These are phyloP conservation scores for Pterophyllum scalare DNA, from an alignment of 2,113 vertebrate genomes.

Conservation along the genomic window DNA sequence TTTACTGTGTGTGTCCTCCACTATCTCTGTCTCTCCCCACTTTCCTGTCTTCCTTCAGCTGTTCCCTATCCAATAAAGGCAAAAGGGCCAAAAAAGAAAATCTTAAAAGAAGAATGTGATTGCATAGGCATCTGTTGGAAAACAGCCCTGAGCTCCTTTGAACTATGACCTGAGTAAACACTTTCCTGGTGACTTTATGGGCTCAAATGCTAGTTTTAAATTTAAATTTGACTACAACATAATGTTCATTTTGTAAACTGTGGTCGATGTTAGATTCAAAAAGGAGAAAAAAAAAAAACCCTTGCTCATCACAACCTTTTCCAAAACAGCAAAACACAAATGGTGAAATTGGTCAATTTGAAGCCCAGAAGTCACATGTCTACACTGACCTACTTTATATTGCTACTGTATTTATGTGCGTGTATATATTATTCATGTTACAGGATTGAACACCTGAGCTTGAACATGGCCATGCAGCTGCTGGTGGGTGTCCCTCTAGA, in stretches of 20 bases:
- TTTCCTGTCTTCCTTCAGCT: too few species aligned
- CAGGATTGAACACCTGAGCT: conserved; percentile 95
- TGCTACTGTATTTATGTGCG: not conserved
- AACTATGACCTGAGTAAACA: not conserved
- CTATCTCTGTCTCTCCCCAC: too few species aligned
- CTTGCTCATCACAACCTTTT: not conserved
- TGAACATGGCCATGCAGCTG: conserved; percentile 96
- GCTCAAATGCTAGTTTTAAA: not conserved
- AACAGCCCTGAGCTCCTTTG: too few species aligned
- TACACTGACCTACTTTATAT: not conserved
- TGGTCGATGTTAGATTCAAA: not conserved
- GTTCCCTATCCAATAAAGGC: too few species aligned
- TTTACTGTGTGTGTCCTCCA: too few species aligned
- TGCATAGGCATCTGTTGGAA: too few species aligned
- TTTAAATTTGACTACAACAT: not conserved
- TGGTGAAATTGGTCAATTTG: not conserved
- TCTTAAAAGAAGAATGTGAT: too few species aligned
- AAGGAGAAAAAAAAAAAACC: not conserved
- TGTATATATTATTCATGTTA: conserved; percentile 54
- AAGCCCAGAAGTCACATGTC: not conserved
- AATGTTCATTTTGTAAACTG: not conserved
- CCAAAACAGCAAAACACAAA: not conserved
- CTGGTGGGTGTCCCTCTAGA: conserved; percentile 96
- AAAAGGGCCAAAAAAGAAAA: too few species aligned
- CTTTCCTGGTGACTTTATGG: not conserved